Percentiles rank a stretch among this genome's conserved stretches.
Conservation (phyloP, 2,797 vertebrate species). For the Syngnathus acus region DNA sequence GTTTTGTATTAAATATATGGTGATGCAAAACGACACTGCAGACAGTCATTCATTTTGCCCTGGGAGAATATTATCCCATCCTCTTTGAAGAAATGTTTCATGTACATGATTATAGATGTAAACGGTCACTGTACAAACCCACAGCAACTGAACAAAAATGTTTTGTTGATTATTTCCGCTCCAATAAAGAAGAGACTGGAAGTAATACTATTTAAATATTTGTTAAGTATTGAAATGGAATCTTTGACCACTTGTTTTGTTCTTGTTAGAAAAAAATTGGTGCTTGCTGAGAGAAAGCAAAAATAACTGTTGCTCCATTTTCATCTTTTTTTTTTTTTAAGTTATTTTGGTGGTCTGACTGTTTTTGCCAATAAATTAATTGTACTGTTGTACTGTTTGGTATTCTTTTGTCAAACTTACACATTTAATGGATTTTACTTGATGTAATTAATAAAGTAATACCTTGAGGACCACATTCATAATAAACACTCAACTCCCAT, state of each 20-base stretch:
- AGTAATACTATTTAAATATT: slow-evolving; percentile 72
- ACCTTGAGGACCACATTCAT: no score
- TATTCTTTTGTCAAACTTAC: slow-evolving; percentile 7
- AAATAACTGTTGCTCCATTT: slow-evolving; percentile 73
- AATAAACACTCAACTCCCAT: no score
- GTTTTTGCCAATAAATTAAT: slow-evolving; percentile 79
- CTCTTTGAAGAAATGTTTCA: slow-evolving; percentile 67
- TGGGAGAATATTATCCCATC: slow-evolving; percentile 61
- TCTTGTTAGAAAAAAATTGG: slow-evolving; percentile 68
- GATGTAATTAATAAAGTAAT: no score
- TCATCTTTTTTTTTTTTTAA: slow-evolving; percentile 62
- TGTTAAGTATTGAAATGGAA: slow-evolving; percentile 70
- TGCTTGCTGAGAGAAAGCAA: slow-evolving; percentile 74
- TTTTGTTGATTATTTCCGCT: slow-evolving; percentile 61
- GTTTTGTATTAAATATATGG: slow-evolving; percentile 71
- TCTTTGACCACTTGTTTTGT: slow-evolving; percentile 71
- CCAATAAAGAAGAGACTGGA: slow-evolving; percentile 61
- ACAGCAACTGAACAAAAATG: slow-evolving; percentile 69
- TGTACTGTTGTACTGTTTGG: slow-evolving; percentile 79
- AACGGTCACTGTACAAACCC: slow-evolving; percentile 77
- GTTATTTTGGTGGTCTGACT: slow-evolving; percentile 69
- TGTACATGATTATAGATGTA: slow-evolving; percentile 73
- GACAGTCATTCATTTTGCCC: slow-evolving; percentile 60
- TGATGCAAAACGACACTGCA: slow-evolving; percentile 75
- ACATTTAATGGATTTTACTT: neutral